Base-by-base conservation (phyloP, 2,113 vertebrate species). In the Nanorana parkeri region DNA sequence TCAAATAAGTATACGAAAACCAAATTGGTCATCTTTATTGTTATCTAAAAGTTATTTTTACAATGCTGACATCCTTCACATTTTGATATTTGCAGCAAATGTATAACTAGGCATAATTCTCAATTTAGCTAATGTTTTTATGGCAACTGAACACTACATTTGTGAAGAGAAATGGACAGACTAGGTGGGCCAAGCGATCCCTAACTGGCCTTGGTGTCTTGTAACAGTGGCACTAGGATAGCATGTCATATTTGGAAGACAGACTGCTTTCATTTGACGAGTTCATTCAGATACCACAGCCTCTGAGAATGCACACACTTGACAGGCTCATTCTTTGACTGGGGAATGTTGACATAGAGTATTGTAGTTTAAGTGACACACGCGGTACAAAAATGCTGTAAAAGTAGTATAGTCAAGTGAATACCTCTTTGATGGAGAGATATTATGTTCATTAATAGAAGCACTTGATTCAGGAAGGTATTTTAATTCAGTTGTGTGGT, bases 121-220 rank as follows among this genome's bases (percentile, higher is more conserved):
- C 58, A 64, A 58, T 32, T 56, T 36, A 29, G 61, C 17, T 11
- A 28, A 78, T 78, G 63, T 55, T 78, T 67, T n/a, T 55, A 78
- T 32, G 63, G 51, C 76, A 55, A 78, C 63, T 67, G 16, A 55
- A 56, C 63, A 78, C 7, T 21, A 67, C 63, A 67, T 79, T 61
- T 76, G 73, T 76, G 41, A 79, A 51, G 26, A 68, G 52, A 19
- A 79, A 79, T 79, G 65, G 64, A 29, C 64, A 79, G 51, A 68
- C 77, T 79, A 78, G 76, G 77, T 79, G 77, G 77, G 77, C 77
- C 64, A 79, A 79, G 64, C 54, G 77, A 79, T 79, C 64, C 77
- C 68, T 79, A 56, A 58, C 77, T 68, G 26, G 26, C 52, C 54
- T 55, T 41, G 21, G 65, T 79, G 55, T 68, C 64, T 68, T 56